Evolutionary conservation across 2,797 vertebrate genomes (phyloP).

Genomic region (Scyliorhinus canicula): DNA sequence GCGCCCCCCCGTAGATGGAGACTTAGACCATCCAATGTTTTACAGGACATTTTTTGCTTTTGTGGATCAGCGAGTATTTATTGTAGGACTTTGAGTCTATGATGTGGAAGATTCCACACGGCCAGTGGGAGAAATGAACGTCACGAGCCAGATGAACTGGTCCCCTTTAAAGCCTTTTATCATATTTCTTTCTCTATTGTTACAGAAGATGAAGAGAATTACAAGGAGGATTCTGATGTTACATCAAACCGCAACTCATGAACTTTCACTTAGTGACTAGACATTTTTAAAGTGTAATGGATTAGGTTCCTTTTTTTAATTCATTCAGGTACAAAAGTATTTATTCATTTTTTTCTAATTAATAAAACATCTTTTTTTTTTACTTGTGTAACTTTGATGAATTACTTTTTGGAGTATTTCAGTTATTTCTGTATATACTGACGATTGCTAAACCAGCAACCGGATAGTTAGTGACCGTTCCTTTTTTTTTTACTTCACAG

Average conservation of each 20-base stretch:
- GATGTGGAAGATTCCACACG: neutral
- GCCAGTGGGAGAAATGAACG: neutral
- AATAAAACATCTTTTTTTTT: slow-evolving; percentile 15
- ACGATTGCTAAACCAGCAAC: slow-evolving; percentile 25
- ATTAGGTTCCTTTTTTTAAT: slow-evolving; percentile 37
- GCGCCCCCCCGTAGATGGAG: no score
- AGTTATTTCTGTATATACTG: slow-evolving; percentile 34
- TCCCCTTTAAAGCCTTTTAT: neutral
- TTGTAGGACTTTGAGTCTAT: neutral
- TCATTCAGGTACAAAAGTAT: slow-evolving; percentile 37
- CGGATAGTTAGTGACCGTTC: neutral
- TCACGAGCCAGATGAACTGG: neutral
- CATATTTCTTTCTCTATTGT: neutral
- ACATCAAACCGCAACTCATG: slow-evolving; percentile 32
- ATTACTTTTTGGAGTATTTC: slow-evolving; percentile 13
- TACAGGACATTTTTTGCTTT: no score
- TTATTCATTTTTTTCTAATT: slow-evolving; percentile 37
- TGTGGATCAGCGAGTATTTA: neutral
- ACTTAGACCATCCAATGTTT: neutral
- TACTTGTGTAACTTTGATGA: slow-evolving; percentile 35
- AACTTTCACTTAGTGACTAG: slow-evolving; percentile 10
- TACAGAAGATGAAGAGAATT: slow-evolving; percentile 31
- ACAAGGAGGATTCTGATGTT: slow-evolving; percentile 26
- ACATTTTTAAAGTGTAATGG: slow-evolving; percentile 34
- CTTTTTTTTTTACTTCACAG: slow-evolving; percentile 32